Percentiles rank a stretch among this genome's conserved stretches.
These are phyloP conservation scores for Lasioglossum baleicum DNA, from an alignment of 1,140 invertebrate species.

Conservation along the genomic window DNA sequence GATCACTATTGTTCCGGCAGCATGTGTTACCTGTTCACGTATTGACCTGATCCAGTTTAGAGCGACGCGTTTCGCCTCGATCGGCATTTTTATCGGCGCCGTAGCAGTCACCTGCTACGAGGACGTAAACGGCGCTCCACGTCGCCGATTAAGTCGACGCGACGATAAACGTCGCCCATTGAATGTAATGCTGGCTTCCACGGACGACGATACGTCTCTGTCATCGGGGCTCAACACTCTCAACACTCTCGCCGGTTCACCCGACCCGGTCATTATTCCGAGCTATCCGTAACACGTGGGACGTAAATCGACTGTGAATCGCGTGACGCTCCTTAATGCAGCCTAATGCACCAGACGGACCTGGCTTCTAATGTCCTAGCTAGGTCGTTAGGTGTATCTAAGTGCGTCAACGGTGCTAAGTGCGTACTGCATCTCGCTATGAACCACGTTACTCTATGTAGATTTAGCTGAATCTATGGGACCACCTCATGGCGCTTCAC, in stretches of 20 bases:
- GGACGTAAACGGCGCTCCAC: not conserved
- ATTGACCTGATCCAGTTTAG: not conserved
- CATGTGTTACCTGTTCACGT: no score
- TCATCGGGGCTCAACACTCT: not conserved
- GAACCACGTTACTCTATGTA: not conserved
- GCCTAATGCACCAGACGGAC: not conserved
- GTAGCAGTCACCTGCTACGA: not conserved
- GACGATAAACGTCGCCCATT: conserved; percentile 9
- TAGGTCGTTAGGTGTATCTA: conserved; percentile 1
- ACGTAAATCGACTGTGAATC: conserved; percentile 9
- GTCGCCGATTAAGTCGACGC: not conserved
- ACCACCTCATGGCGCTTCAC: not conserved
- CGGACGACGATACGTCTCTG: not conserved
- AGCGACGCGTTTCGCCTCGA: not conserved
- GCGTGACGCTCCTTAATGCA: conserved; percentile 15
- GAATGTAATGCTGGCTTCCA: conserved; percentile 18
- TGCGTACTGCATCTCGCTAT: not conserved
- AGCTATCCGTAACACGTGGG: conserved; percentile 14
- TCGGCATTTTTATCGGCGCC: not conserved
- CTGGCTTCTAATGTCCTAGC: not conserved
- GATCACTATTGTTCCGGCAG: no score
- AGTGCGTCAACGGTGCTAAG: not conserved
- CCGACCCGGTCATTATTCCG: not conserved
- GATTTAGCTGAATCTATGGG: not conserved
- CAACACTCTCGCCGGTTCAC: not conserved